Evolutionary conservation across 1,140 invertebrate species (phyloP), one percentile per base, ranked within the genome.

Genomic region (Hylaeus anthracinus): DNA sequence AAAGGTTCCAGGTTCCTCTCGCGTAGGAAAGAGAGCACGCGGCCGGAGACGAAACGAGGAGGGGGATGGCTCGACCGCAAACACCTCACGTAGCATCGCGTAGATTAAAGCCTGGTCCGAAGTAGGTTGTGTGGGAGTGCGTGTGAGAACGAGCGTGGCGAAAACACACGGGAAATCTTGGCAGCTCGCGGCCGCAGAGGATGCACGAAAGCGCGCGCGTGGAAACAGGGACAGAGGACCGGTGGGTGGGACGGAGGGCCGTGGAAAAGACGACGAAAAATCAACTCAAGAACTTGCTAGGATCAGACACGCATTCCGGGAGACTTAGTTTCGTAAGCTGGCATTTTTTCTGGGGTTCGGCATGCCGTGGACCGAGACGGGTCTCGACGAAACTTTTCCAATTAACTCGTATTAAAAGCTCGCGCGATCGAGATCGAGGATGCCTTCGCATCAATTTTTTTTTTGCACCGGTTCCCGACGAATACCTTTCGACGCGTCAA

Each of bases 121-220:
- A 9, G 67, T 48, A 55, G 51, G n/a, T 48, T 45, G 53, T 43
- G 72, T 65, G 55, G 64, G 45, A 56, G 53, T 37, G 72, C 60
- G 63, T 66, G 67, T 2, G 41, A 37, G 5, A 65, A 66, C 67
- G 74, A 58, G 56, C 64, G 72, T 37, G 79, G 65, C 77, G 84
- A 89, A 90, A 86, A 84, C 88, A 90, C 88, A 87, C 89, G 89
- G 89, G 89, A 90, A 90, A 90, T 91, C 86, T 90, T 85, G 79
- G 73, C 80, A 86, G 81, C 86, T 86, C 78, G 58, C 79, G 75
- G 65, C 51, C 39, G 41, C 26, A 56, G 55, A 70, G 66, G 72
- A 76, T 56, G 65, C 58, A 60, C 73, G 67, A 26, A 79, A 65
- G 26, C 26, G 26, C 37, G 10, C 66, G 56, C 43, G 72, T 14